These are phyloP conservation scores for Myotis davidii DNA, from an alignment of 2,113 vertebrate species.

Conservation along the genomic window DNA sequence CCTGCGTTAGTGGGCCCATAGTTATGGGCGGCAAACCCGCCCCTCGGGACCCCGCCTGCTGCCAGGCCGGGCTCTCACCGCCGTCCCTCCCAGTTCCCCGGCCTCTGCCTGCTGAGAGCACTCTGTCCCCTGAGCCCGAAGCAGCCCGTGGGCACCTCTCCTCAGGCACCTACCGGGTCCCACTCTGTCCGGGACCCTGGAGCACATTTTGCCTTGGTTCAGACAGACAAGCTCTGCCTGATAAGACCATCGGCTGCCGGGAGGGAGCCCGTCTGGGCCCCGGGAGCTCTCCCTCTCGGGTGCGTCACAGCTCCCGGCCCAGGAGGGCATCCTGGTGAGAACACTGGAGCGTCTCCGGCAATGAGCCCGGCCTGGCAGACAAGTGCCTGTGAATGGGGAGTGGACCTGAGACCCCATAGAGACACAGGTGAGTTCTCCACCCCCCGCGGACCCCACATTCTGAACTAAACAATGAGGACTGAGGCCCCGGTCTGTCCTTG, in stretches of 20 bases:
- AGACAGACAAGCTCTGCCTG: not conserved
- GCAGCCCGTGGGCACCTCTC: not conserved
- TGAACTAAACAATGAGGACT: too few species aligned
- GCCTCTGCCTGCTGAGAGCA: not conserved
- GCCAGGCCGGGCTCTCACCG: not conserved
- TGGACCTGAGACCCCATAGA: too few species aligned
- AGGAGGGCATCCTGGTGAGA: too few species aligned
- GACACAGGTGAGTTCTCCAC: too few species aligned
- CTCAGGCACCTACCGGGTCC: not conserved
- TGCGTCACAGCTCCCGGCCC: too few species aligned
- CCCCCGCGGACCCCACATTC: too few species aligned
- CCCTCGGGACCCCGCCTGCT: slow-evolving; percentile 13
- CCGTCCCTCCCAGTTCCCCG: not conserved
- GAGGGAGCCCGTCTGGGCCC: not conserved
- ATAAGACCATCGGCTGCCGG: not conserved
- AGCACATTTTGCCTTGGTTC: not conserved
- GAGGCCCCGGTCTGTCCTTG: not conserved
- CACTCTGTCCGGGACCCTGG: not conserved
- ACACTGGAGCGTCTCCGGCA: too few species aligned
- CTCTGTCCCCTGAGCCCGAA: not conserved
- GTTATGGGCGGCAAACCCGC: slow-evolving; percentile 22
- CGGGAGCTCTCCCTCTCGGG: too few species aligned
- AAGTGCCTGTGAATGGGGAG: too few species aligned
- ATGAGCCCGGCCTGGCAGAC: too few species aligned
- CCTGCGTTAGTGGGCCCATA: slow-evolving; percentile 57